phyloP scores from a whole-genome alignment of 2,888 invertebrate species.

The Rhodophaea formosa region DNA sequence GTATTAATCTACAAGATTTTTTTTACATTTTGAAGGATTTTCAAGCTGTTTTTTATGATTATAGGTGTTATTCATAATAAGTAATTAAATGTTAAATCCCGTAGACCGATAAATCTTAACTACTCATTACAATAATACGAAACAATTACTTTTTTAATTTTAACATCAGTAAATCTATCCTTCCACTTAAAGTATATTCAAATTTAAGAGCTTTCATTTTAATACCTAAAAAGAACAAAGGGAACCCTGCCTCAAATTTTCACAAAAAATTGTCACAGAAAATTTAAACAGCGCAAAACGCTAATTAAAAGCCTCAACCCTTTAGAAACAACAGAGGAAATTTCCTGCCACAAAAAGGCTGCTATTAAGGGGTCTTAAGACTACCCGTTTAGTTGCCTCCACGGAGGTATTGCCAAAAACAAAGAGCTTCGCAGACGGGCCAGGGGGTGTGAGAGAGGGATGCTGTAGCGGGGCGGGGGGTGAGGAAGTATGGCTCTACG shows the following conservation, averaged over 20 bases:
- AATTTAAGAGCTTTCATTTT: no score
- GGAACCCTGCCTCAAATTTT: conserved; percentile 4
- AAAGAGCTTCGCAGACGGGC: conserved; percentile 70
- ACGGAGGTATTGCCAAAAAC: conserved; percentile 68
- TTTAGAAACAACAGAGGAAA: conserved; percentile 47
- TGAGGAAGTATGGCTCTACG: conserved; percentile 42
- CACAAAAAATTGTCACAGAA: conserved; percentile 16
- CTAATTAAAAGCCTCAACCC: conserved; percentile 47
- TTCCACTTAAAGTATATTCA: no score
- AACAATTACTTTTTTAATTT: no score
- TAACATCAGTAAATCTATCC: no score
- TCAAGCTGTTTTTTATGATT: no score
- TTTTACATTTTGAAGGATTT: no score
- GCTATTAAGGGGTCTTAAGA: conserved; percentile 76
- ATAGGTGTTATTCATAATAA: no score
- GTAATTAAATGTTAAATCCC: no score
- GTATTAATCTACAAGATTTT: no score
- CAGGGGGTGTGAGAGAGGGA: conserved; percentile 40
- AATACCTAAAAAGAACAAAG: no score
- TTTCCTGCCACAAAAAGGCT: conserved; percentile 63
- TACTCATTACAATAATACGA: no score
- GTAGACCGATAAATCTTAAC: no score
- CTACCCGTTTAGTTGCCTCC: conserved; percentile 65
- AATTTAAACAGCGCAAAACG: conserved; percentile 22
- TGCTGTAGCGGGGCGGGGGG: conserved; percentile 30